Evolutionary conservation across 53 echinoderm and acorn worm genomes (phyloP), one percentile per base, ranked within the genome.

Genomic region (Actinopyga echinites): DNA sequence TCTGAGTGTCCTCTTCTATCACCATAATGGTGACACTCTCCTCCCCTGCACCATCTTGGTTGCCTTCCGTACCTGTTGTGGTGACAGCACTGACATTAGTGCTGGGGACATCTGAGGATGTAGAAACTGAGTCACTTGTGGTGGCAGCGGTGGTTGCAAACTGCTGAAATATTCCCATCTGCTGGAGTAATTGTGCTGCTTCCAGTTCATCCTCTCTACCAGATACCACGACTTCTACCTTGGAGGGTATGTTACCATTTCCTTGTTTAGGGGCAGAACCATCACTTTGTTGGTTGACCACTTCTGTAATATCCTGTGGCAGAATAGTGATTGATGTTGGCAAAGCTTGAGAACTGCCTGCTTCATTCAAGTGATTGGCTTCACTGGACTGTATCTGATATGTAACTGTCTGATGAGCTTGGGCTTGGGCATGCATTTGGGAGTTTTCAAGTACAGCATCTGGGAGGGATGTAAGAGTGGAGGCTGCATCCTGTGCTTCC

Each of bases 141-240:
- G 30, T 75, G 10, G 42, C 21, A 22, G 71, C 40, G 1, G 52
- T 45, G 5, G 77, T 77, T 4, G 54, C 30, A 52, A 53, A 54
- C 6, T 69, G 33, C 42, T 80, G 81, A 25, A 80, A 80, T 80
- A 80, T 62, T 24, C 81, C 81, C 81, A 80, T 80, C 62, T 80
- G 81, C 42, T 80, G 81, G 24, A 80, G 44, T 28, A 80, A 45
- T 36, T 80, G 81, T 19, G 81, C 81, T 9, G 81, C 81, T 80
- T 80, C 81, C 13, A 80, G 33, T 38, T 80, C 81, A 36, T 80
- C 81, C 3, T 59, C 62, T 11, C 81, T 29, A 8, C 62, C 63
- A n/a, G 63, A 42, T 23, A 61, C 81, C n/a, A 80, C 62, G 9
- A 37, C 81, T 26, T 60, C 81, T 12, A 38, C 35, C 7, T 62